A percentile compares a stretch with the other conserved stretches of the same genome.
Evolutionary conservation across 2,797 vertebrate species (phyloP).

Genomic region (Centropyge bicolor): DNA sequence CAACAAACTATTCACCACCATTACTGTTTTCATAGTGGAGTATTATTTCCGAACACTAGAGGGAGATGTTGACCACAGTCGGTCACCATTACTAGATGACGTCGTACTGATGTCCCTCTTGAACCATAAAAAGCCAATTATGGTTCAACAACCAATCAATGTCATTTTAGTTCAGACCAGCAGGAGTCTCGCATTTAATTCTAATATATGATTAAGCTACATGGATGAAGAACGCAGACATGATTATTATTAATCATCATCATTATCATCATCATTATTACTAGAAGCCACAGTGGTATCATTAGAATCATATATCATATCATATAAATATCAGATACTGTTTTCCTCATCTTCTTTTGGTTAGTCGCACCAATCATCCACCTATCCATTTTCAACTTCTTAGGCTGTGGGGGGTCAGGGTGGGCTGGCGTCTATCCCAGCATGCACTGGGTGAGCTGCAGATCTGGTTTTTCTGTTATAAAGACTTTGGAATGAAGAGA

Average conservation of each 20-base stretch:
- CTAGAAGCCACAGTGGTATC: background rate
- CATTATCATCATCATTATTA: background rate
- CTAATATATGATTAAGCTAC: background rate
- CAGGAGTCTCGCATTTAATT: background rate
- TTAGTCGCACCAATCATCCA: background rate
- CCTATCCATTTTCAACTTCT: background rate
- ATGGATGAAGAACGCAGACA: background rate
- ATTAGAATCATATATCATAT: background rate
- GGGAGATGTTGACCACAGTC: constrained; percentile 35
- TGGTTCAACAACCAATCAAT: background rate
- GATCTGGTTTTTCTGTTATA: constrained; percentile 40
- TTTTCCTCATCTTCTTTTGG: background rate
- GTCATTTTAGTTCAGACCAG: background rate
- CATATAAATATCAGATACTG: background rate
- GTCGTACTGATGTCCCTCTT: constrained; percentile 11
- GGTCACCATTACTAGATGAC: background rate
- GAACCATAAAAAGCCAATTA: background rate
- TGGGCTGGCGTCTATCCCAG: background rate
- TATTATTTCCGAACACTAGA: constrained; percentile 30
- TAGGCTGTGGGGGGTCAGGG: background rate
- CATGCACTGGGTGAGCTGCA: constrained; percentile 17
- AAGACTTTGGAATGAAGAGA: constrained; percentile 51
- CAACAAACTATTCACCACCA: background rate
- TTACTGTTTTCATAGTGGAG: background rate
- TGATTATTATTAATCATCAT: background rate